Conservation (phyloP, 2,888 invertebrate genomes). For the Andrena minutula region DNA sequence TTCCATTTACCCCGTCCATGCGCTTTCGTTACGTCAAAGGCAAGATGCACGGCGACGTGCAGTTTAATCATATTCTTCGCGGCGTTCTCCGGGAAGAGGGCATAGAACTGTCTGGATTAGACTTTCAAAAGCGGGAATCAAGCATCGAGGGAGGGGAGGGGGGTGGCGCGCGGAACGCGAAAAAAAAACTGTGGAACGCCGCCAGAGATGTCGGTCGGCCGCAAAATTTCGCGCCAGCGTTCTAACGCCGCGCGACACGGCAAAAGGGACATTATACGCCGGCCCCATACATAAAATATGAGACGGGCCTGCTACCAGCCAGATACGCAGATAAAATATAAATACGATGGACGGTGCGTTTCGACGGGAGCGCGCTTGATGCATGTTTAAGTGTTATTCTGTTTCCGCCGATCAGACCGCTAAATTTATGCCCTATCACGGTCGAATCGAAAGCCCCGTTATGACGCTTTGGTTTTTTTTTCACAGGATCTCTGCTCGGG, state of each 20-base stretch:
- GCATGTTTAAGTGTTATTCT: slow-evolving; percentile 45
- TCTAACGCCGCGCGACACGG: neutral
- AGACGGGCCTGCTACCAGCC: neutral
- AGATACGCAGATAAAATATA: slow-evolving; percentile 53
- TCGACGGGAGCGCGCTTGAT: slow-evolving; percentile 35
- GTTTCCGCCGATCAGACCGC: neutral
- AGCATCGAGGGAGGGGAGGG: too few relatives aligned
- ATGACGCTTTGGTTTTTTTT: slow-evolving; percentile 1
- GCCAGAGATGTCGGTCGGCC: neutral
- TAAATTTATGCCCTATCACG: slow-evolving; percentile 28
- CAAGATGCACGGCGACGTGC: too few relatives aligned
- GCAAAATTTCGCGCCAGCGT: slow-evolving; percentile 15
- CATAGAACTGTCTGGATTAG: too few relatives aligned
- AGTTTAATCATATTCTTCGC: too few relatives aligned
- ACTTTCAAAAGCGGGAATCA: too few relatives aligned
- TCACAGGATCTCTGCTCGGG: too few relatives aligned
- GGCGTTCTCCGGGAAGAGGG: too few relatives aligned
- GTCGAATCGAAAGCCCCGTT: slow-evolving; percentile 17
- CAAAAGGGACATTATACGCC: slow-evolving; percentile 14
- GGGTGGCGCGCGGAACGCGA: too few relatives aligned
- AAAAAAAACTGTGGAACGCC: neutral
- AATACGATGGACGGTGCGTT: slow-evolving; percentile 32
- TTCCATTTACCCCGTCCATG: too few relatives aligned
- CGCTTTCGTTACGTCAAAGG: too few relatives aligned
- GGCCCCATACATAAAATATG: slow-evolving; percentile 51